Base-by-base conservation (phyloP, 2,797 vertebrate species). In the Paratrypauchen microcephalus region DNA sequence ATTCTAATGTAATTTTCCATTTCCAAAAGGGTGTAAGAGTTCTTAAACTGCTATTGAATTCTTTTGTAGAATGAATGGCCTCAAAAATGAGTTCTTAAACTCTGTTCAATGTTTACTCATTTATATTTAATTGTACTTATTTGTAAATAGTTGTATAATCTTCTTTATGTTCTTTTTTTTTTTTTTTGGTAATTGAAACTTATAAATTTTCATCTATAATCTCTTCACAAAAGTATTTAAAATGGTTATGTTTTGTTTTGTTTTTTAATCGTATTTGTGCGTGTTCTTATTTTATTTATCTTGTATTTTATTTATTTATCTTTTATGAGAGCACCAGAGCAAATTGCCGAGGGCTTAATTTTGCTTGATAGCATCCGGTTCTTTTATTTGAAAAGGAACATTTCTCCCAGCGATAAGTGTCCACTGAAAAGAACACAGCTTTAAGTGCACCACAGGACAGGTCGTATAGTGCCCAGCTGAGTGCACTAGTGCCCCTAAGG, bases 351-450 rank as follows among this genome's bases (percentile, higher is more conserved):
- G 19, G n/a, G 50, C 19, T 52, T 52, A n/a, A n/a, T 21, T 47
- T 64, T 48, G 16, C 36, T 47, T 64, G 41, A 24, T 7, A 9
- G 23, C 39, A 64, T 64, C 62, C 41, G 62, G 62, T 48, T 64
- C 62, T 47, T 64, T 64, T 48, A 16, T 13, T 64, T 24, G 45
- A 41, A 28, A 47, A 45, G 41, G 39, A 47, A 47, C 62, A 64
- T 47, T 47, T 47, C 62, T 26, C 41, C 5, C 16, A 64, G 62
- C 62, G 21, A 64, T 28, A 26, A 47, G n/a, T 26, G 15, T 47
- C 8, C 23, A 24, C 12, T 26, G 41, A 64, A 48, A 47, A 48
- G 15, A 64, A 48, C 39, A 45, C 13, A 16, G 62, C 39, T 26
- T 3, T 64, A 19, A 64, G 62, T 64, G 41, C 41, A 24, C 15